Evolutionary conservation across 2,113 vertebrate species (phyloP), one percentile per base, ranked within the genome.

Genomic region (Ciconia boyciana): DNA sequence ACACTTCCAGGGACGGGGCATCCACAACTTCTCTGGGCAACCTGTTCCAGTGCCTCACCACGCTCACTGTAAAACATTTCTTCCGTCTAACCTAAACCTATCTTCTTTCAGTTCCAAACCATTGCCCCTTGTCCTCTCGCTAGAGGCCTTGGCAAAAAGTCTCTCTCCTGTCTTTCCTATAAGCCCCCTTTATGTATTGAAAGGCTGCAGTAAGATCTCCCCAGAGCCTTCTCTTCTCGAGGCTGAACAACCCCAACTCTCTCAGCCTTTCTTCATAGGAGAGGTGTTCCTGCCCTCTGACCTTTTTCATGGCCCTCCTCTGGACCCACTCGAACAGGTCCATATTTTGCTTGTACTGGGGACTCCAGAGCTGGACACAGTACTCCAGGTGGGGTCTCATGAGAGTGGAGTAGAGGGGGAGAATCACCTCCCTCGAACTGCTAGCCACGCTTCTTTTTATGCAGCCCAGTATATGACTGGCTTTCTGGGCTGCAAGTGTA

Each of bases 301-400:
- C 8, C 1, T 41, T 21, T 18, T 46, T 55, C 11, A 8, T 32
- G 21, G 32, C 18, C 14, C 13, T 80, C 24, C 28, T 71, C n/a
- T 41, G 32, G 6, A 49, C 6, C 3, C 0, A 0, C 3, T 72
- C 52, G 52, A 77, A n/a, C 28, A 89, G 15, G 29, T 32, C 39
- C 4, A 16, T 18, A 34, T 57, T 16, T 34, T 41, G 74, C n/a
- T 46, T 51, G 16, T 14, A 16, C 21, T 46, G 41, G 17, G 31
- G 6, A 9, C 29, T 7, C 20, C 46, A 82, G 36, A 55, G 24
- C 7, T 29, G 28, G 11, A 36, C 6, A 12, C 24, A 70, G 31
- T 15, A 70, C 41, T 65, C 17, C 32, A 80, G 44, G 25, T 44
- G 15, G 7, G 4, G 8, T 66, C 31, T 83, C 20, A 52, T 3